Conservation (phyloP, 1,140 invertebrate species). For the Neuroterus valhalla region DNA sequence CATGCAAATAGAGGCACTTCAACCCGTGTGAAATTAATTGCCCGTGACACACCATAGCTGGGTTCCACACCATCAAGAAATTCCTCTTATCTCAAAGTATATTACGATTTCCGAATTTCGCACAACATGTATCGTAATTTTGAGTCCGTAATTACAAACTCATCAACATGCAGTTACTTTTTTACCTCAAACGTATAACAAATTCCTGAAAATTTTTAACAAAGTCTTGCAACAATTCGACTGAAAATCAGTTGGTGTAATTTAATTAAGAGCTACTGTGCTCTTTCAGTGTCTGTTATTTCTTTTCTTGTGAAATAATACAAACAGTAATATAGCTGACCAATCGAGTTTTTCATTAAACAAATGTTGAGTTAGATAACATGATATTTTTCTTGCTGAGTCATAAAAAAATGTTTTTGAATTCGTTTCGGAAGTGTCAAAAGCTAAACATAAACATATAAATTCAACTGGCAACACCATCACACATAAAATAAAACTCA, state of each 20-base stretch:
- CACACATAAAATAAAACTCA: not conserved
- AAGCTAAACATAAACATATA: not conserved
- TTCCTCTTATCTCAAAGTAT: not conserved
- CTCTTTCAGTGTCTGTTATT: too few relatives aligned
- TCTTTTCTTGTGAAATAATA: too few relatives aligned
- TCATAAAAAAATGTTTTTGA: conserved; percentile 3
- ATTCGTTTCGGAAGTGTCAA: not conserved
- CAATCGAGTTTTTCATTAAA: not conserved
- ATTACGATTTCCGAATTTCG: too few relatives aligned
- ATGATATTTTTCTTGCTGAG: conserved; percentile 1
- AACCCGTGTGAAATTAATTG: conserved; percentile 59
- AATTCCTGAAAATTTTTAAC: too few relatives aligned
- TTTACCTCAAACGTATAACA: too few relatives aligned
- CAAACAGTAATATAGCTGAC: too few relatives aligned
- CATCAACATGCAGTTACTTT: too few relatives aligned
- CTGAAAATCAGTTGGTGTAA: too few relatives aligned
- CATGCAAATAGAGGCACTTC: conserved; percentile 57
- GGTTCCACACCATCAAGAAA: not conserved
- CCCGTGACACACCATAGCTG: conserved; percentile 44
- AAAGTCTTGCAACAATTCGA: too few relatives aligned
- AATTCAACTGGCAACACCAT: not conserved
- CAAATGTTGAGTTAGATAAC: conserved; percentile 10
- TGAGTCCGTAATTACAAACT: too few relatives aligned
- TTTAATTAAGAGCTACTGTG: too few relatives aligned
- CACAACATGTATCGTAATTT: too few relatives aligned